Conservation (phyloP, 2,888 invertebrate genomes). For the Limnephilus lunatus region DNA sequence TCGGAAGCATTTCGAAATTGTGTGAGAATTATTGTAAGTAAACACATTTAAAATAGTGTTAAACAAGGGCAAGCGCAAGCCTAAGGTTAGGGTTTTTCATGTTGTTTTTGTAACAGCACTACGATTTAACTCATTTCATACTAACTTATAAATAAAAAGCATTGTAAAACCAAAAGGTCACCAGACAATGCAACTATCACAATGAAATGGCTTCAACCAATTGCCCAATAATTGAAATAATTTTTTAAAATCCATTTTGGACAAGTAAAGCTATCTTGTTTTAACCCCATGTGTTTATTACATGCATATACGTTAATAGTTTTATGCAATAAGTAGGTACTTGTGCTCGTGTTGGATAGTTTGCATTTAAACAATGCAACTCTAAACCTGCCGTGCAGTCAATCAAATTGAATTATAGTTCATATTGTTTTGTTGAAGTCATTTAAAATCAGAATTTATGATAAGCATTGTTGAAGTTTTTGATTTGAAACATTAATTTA, state of each 20-base stretch:
- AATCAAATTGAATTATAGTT: neutral
- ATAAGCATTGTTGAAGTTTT: neutral
- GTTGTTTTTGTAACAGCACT: too few species aligned
- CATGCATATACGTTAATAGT: neutral
- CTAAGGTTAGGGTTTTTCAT: too few species aligned
- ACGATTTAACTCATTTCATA: neutral
- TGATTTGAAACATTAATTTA: neutral
- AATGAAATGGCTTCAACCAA: conserved; percentile 9
- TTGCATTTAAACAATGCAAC: neutral
- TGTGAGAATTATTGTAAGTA: too few species aligned
- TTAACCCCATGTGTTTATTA: neutral
- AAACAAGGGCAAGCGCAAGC: too few species aligned
- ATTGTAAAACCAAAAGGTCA: neutral
- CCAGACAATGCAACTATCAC: conserved; percentile 5
- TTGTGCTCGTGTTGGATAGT: neutral
- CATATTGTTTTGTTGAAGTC: neutral
- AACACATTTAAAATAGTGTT: too few species aligned
- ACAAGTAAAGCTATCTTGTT: neutral
- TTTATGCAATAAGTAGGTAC: neutral
- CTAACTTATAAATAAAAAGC: neutral
- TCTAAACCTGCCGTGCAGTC: neutral
- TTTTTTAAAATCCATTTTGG: neutral
- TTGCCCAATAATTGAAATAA: neutral
- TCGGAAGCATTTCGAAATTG: too few species aligned
- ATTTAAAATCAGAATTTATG: neutral